Evolutionary conservation across 1,140 invertebrate genomes (phyloP).

Genomic region (Drosophila kepulauana): DNA sequence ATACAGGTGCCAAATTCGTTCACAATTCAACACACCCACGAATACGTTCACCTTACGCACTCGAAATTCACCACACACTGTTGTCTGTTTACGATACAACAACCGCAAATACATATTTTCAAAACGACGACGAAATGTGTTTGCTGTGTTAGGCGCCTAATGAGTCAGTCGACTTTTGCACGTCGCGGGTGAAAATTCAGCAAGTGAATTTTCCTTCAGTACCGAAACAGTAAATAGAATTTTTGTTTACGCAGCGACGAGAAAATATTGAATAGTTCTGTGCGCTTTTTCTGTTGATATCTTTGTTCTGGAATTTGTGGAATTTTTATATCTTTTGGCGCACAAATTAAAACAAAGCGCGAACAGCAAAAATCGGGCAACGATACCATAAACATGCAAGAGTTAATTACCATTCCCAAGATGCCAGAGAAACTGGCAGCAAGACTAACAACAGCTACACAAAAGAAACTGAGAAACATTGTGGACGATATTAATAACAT

Average conservation of each 20-base stretch:
- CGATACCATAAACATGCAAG: constrained; percentile 67
- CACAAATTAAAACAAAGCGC: constrained; percentile 39
- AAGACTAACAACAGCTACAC: constrained; percentile 19
- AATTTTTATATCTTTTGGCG: constrained; percentile 68
- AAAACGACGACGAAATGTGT: constrained; percentile 31
- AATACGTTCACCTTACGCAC: constrained; percentile 63
- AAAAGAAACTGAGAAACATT: constrained; percentile 40
- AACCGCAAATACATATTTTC: constrained; percentile 61
- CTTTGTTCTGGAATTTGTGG: constrained; percentile 66
- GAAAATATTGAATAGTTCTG: constrained; percentile 45
- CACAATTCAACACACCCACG: constrained; percentile 37
- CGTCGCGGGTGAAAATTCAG: constrained; percentile 50
- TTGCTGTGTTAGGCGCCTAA: constrained; percentile 41
- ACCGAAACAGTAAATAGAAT: constrained; percentile 3
- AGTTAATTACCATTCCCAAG: constrained; percentile 59
- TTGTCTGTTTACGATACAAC: constrained; percentile 42
- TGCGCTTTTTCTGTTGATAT: constrained; percentile 19
- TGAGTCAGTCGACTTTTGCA: constrained; percentile 66
- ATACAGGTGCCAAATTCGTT: constrained; percentile 49
- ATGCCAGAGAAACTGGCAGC: constrained; percentile 27
- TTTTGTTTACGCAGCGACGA: constrained; percentile 65
- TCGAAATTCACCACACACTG: constrained; percentile 53
- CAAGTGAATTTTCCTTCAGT: constrained; percentile 11
- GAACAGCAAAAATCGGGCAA: constrained; percentile 30
- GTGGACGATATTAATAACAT: constrained; percentile 46